These are phyloP conservation scores for Chrysocyon brachyurus DNA, from an alignment of 2,797 vertebrate genomes.

Conservation along the genomic window DNA sequence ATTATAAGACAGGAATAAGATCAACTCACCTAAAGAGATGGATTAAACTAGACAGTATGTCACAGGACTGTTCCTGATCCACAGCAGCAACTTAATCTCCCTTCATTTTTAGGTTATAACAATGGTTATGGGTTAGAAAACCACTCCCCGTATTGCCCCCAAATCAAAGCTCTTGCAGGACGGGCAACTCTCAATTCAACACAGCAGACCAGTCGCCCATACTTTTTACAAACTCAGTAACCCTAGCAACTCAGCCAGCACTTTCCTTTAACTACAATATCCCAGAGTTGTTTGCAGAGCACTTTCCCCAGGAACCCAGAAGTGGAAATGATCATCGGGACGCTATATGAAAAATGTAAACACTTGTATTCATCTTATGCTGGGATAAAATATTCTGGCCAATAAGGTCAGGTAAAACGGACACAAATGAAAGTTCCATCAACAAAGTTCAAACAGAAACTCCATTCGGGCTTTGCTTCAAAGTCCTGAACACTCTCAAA, in stretches of 20 bases:
- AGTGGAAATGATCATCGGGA: background rate
- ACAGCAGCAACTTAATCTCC: background rate
- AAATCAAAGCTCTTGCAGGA: background rate
- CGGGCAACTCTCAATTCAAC: background rate
- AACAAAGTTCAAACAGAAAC: conserved; percentile 61
- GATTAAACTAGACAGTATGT: background rate
- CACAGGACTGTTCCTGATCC: background rate
- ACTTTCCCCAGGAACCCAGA: background rate
- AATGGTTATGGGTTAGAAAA: background rate
- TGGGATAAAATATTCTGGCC: background rate
- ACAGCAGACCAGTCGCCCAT: background rate
- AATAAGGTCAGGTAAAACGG: background rate
- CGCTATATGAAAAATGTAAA: conserved; percentile 24
- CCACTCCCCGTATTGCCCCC: background rate
- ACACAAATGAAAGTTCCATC: background rate
- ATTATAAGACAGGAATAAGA: background rate
- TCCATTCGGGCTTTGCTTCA: conserved; percentile 48
- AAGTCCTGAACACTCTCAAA: conserved; percentile 64
- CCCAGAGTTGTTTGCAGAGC: conserved; percentile 4
- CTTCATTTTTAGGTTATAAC: background rate
- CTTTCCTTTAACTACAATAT: conserved; percentile 39
- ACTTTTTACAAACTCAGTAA: background rate
- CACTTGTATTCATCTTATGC: background rate
- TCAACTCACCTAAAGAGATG: background rate
- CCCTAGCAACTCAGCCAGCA: background rate